These are phyloP conservation scores for Orthonychiurus folsomi DNA, from an alignment of 2,888 invertebrate species.

Conservation along the genomic window DNA sequence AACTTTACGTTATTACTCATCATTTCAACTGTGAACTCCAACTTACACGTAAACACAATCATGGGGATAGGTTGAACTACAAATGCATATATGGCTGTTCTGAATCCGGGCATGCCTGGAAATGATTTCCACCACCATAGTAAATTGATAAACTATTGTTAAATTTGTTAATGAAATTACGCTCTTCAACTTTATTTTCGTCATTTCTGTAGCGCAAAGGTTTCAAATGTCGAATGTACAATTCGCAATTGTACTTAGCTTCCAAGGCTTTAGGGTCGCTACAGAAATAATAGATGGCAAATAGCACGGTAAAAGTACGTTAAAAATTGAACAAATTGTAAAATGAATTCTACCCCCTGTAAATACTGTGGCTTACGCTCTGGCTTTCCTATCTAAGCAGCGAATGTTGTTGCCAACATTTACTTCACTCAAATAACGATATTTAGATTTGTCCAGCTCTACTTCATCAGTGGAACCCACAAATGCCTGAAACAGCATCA, in stretches of 20 bases:
- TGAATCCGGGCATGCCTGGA: background rate
- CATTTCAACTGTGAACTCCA: background rate
- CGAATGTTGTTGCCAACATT: background rate
- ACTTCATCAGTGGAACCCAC: background rate
- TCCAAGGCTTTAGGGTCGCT: too few species aligned
- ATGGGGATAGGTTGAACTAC: background rate
- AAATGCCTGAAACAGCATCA: background rate
- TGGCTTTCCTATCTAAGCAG: background rate
- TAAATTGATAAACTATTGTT: too few species aligned
- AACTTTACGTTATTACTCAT: background rate
- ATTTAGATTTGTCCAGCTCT: background rate
- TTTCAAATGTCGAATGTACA: slow-evolving; percentile 6
- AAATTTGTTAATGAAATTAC: too few species aligned
- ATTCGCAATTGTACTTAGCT: background rate
- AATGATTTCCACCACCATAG: too few species aligned
- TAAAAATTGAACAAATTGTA: too few species aligned
- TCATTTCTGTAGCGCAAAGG: too few species aligned
- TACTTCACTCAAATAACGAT: background rate
- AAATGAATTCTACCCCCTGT: too few species aligned
- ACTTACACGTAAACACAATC: background rate
- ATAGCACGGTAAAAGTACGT: too few species aligned
- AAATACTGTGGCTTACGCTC: too few species aligned
- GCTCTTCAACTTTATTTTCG: too few species aligned
- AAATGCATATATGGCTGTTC: background rate
- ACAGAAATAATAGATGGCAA: too few species aligned